phyloP scores from a whole-genome alignment of 2,797 vertebrate genomes.

The Pseudochromis fuscus region DNA sequence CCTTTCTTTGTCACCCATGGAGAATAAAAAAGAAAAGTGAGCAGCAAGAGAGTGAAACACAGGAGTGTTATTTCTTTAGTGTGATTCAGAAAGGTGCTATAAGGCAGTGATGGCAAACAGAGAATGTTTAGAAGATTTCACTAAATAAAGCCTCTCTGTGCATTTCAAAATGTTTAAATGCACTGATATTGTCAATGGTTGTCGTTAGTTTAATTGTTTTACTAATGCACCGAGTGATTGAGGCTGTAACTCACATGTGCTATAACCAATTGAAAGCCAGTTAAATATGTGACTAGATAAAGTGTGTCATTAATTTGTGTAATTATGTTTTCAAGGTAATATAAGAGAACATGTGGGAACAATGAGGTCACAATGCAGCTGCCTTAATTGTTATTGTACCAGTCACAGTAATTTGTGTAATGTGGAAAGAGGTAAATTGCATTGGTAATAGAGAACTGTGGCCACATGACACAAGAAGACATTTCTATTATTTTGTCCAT shows the following conservation, averaged over 20 bases:
- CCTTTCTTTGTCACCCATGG: conserved; percentile 48
- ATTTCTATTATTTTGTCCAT: conserved; percentile 5
- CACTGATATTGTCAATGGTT: no score
- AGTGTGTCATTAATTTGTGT: conserved; percentile 10
- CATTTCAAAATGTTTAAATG: not conserved
- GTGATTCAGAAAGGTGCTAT: conserved; percentile 10
- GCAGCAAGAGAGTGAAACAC: conserved; percentile 36
- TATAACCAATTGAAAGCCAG: conserved; percentile 26
- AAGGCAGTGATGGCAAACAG: conserved; percentile 2
- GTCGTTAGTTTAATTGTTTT: not conserved
- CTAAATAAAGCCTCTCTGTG: not conserved
- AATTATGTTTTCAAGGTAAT: conserved; percentile 10
- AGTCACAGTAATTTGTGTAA: not conserved
- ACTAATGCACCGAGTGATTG: conserved; percentile 8
- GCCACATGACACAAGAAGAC: not conserved
- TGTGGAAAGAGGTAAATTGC: not conserved
- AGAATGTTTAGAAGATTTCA: not conserved
- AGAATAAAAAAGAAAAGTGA: conserved; percentile 50
- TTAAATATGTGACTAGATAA: no score
- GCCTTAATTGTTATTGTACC: not conserved
- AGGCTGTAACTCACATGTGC: conserved; percentile 31
- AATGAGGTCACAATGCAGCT: not conserved
- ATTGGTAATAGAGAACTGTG: not conserved
- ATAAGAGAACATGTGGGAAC: not conserved
- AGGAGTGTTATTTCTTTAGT: conserved; percentile 19